phyloP scores from a whole-genome alignment of 2,888 invertebrate species.

The Xiphydria camelus region DNA sequence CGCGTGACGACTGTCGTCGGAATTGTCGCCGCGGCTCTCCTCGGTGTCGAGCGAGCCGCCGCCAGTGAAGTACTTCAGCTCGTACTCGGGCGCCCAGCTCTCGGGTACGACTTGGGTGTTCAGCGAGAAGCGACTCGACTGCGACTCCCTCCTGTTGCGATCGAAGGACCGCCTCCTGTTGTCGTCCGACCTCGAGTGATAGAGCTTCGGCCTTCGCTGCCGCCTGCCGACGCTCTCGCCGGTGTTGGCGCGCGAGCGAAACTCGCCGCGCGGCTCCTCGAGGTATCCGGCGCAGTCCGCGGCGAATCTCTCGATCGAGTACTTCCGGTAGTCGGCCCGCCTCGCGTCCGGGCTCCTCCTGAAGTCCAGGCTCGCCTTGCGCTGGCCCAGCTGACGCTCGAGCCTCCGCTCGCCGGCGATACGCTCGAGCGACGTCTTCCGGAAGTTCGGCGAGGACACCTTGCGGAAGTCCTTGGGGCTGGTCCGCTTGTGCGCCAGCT shows the following conservation, averaged over 20 bases:
- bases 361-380: slow-evolving; percentile 53
- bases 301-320: slow-evolving; percentile 44
- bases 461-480: slow-evolving; percentile 50
- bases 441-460: slow-evolving; percentile 48
- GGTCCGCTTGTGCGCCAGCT: slow-evolving; percentile 37
- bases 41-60: slow-evolving; percentile 41
- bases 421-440: slow-evolving; percentile 53
- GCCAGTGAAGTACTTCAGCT: slow-evolving; percentile 47
- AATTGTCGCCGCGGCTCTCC: slow-evolving; percentile 41
- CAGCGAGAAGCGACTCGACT: slow-evolving; percentile 40
- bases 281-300: slow-evolving; percentile 40
- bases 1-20: slow-evolving; percentile 41
- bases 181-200: slow-evolving; percentile 53
- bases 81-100: slow-evolving; percentile 33
- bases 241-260: slow-evolving; percentile 43
- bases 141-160: slow-evolving; percentile 42
- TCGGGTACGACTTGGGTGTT: slow-evolving; percentile 41
- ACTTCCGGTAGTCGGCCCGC: slow-evolving; percentile 46
- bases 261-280: slow-evolving; percentile 41
- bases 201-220: slow-evolving; percentile 45
- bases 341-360: slow-evolving; percentile 52
- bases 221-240: slow-evolving; percentile 43
- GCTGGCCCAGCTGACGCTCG: slow-evolving; percentile 43
- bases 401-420: slow-evolving; percentile 44
- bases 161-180: slow-evolving; percentile 51